Base-by-base conservation (phyloP, 2,888 invertebrate genomes). In the Mylabris sibirica region DNA sequence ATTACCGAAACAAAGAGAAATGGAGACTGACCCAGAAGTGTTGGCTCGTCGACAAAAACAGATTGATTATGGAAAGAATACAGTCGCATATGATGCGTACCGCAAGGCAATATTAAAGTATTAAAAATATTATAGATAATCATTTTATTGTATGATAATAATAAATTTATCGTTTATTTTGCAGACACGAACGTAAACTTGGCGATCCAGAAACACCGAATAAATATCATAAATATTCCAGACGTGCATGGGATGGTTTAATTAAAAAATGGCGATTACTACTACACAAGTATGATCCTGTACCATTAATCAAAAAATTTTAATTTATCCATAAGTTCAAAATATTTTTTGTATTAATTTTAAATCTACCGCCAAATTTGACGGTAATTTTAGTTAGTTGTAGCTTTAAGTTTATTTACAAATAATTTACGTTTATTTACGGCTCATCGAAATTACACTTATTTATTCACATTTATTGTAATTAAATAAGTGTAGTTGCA, bases 61-160 rank as follows among this genome's bases (percentile, higher is more conserved):
- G 85, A 93, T 98, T 78, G 96, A 97, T 84, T 98, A 95, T 86
- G 98, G 98, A 12, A 97, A 97, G 85, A 96, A 96, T 80, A 97
- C 97, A 34, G 85, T 92, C 74, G 95, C 94, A 53, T 97, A 97
- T 83, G 90, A 92, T 75, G 90, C 91, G 84, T 97, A 95, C 77
- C 80, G 87, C 11, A 86, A 88, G 75, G 77, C 86, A 77, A 89
- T 96, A 59, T 92, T 94, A 53, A 88, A 88, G 93, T 95, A 87
- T 68, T 22, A 64, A 14, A 63, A n/a, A n/a, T n/a, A n/a, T n/a
- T n/a, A n/a, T n/a, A n/a, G n/a, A n/a, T n/a, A n/a, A n/a, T n/a
- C n/a, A n/a, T n/a, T n/a, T n/a, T n/a, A 30, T 30, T 30, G 30
- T 60, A 38, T 61, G 5, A 35, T 17, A 34, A 60, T 38, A 41